Evolutionary conservation across 2,888 invertebrate genomes (phyloP), one percentile per base, ranked within the genome.

Genomic region (Prosopocoilus inquinatus): DNA sequence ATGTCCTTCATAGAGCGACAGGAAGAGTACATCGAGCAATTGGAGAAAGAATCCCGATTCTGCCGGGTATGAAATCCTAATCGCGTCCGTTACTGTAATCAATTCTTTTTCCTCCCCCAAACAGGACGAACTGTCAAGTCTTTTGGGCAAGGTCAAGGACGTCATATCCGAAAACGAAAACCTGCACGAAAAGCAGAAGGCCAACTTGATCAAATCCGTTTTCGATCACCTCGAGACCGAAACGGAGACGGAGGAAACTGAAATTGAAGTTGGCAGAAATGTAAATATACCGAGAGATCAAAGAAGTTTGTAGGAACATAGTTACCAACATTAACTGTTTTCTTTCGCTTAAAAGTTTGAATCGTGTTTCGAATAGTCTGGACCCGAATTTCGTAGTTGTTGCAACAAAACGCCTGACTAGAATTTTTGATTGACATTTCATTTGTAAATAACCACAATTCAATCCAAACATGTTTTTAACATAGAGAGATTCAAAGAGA

Each of bases 101-200:
- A 15, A 55, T 28, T 39, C 16, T 41, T 28, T 16, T 36, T 34
- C 12, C 50, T 12, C 39, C 46, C 2, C 50, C 12, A 43, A 67
- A 45, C 65, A 87, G 85, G 89, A 88, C 48, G 91, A 92, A 73
- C 75, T 93, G 5, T 84, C 88, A 62, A 87, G 86, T 67, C 80
- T 92, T 11, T 78, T 92, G 9, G 86, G 87, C 1, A 91, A 91
- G 80, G 91, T 93, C 3, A 89, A 90, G 72, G 91, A 91, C 74
- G 90, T 92, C 9, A 89, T 92, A 61, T 87, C 88, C 7, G 92
- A 93, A 77, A 93, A 92, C 67, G 91, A 91, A 67, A 83, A 86
- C 50, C 77, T 92, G 0, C 90, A 91, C 62, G 90, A 90, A 63
- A 87, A 86, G 50, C 90, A 90, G 67, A 88, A 89, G 72, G 82